phyloP scores from a whole-genome alignment of 2,113 vertebrate species.

The Hypocryptadius cinnamomeus region DNA sequence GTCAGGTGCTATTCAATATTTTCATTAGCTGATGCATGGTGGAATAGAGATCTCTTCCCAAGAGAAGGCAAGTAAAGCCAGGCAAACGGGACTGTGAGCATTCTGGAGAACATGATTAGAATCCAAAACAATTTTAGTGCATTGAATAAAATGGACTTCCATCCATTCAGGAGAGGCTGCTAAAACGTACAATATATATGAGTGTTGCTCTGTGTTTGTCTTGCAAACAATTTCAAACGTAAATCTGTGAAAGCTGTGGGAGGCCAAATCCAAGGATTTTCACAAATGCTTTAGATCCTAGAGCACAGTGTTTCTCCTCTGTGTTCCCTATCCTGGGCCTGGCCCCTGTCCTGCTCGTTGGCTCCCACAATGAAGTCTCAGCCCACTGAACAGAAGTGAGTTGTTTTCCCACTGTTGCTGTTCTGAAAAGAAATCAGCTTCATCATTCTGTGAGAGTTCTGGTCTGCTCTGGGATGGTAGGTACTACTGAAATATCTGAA shows the following conservation, averaged over 20 bases:
- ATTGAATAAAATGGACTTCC: neutral
- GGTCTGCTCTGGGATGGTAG: neutral
- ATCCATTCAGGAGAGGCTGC: neutral
- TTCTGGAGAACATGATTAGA: neutral
- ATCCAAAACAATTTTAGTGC: neutral
- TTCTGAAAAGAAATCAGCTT: neutral
- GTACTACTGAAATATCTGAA: neutral
- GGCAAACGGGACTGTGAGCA: neutral
- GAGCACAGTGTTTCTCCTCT: neutral
- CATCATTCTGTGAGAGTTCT: neutral
- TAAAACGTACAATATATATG: neutral
- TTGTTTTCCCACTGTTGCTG: neutral
- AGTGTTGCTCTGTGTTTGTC: neutral
- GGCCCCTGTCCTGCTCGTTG: neutral
- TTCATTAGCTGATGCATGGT: neutral
- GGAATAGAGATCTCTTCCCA: neutral
- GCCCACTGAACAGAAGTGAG: neutral
- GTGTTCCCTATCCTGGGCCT: neutral
- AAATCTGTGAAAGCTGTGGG: neutral
- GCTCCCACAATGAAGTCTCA: neutral
- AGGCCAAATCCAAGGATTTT: neutral
- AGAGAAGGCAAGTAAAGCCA: neutral
- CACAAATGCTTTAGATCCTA: neutral
- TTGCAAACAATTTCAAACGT: neutral
- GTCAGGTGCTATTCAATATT: neutral